A percentile compares a stretch with the other conserved stretches of the same genome.
Evolutionary conservation across 53 echinoderm and acorn worm species (phyloP).

Genomic region (Paracentrotus lividus): DNA sequence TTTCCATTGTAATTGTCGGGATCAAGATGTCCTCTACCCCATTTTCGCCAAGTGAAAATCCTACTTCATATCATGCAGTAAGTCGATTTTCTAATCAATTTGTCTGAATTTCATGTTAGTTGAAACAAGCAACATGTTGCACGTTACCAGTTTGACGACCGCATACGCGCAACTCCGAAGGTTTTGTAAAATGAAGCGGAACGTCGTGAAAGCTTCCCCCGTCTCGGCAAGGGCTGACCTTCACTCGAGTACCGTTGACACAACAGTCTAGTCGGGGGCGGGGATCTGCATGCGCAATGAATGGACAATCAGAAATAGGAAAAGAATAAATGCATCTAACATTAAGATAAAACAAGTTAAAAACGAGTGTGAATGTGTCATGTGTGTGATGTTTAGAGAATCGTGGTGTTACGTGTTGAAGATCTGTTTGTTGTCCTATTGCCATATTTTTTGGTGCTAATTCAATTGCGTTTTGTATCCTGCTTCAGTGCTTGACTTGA

Average conservation of each 20-base stretch:
- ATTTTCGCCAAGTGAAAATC: neutral
- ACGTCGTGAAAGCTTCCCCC: neutral
- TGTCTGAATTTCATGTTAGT: neutral
- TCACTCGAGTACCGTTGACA: conserved; percentile 7
- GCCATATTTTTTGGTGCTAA: too few species aligned
- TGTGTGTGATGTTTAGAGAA: too few species aligned
- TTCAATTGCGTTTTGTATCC: too few species aligned
- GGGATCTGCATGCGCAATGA: neutral
- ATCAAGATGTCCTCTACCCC: conserved; percentile 23
- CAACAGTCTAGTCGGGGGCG: neutral
- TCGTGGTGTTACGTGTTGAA: too few species aligned
- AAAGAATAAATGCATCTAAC: too few species aligned
- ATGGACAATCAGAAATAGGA: neutral
- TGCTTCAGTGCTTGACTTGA: too few species aligned
- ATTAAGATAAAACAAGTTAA: too few species aligned
- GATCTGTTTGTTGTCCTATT: too few species aligned
- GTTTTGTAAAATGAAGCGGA: conserved; percentile 15
- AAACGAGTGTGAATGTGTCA: too few species aligned
- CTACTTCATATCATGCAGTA: neutral
- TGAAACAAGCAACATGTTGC: conserved; percentile 20
- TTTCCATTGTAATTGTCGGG: neutral
- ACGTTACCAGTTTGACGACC: neutral
- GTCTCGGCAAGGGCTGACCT: neutral
- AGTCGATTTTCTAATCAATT: neutral
- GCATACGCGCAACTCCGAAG: too few species aligned